phyloP scores from a whole-genome alignment of 1,140 invertebrate genomes.

The Parapsyche elsis region DNA sequence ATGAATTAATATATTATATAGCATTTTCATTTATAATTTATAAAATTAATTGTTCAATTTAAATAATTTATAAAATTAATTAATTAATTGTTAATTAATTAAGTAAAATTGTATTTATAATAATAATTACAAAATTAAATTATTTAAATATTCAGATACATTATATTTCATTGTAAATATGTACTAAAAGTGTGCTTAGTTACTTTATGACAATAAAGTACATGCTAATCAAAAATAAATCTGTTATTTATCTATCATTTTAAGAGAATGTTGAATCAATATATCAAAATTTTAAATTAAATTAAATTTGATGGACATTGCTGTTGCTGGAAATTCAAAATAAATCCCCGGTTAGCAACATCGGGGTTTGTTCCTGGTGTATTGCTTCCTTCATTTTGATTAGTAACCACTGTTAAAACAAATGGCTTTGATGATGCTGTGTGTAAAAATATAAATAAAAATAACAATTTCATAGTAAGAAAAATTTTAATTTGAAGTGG shows the following conservation, averaged over 20 bases:
- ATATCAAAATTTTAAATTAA: too few relatives aligned
- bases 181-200: not conserved
- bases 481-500: not conserved
- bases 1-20: not conserved
- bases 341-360: constrained; percentile 33
- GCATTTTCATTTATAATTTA: not conserved
- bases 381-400: constrained; percentile 8
- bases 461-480: not conserved
- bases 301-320: constrained; percentile 11
- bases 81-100: too few relatives aligned
- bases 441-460: constrained; percentile 16
- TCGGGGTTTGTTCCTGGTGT: not conserved
- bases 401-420: constrained; percentile 21
- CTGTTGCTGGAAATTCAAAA: constrained; percentile 1
- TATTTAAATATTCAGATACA: too few relatives aligned
- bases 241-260: too few relatives aligned
- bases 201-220: too few relatives aligned
- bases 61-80: too few relatives aligned
- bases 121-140: too few relatives aligned
- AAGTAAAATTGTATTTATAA: too few relatives aligned
- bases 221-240: too few relatives aligned
- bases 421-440: constrained; percentile 33
- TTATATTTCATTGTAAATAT: too few relatives aligned
- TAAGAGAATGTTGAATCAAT: too few relatives aligned
- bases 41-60: too few relatives aligned